Conservation (phyloP, 2,797 vertebrate genomes). For the Crax fasciolata region DNA sequence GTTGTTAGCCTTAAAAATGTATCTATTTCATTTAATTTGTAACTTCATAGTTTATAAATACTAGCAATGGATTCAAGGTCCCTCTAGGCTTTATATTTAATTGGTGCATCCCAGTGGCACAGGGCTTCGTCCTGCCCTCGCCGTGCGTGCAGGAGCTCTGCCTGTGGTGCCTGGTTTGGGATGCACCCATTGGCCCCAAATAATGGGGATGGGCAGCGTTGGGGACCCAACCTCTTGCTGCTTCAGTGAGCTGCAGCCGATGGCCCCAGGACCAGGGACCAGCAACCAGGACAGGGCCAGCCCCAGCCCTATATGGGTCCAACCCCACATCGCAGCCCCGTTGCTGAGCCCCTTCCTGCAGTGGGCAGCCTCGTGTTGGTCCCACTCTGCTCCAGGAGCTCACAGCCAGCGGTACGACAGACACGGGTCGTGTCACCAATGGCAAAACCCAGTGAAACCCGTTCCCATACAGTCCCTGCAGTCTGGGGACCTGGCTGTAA, state of each 20-base stretch:
- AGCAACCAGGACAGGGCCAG: not conserved
- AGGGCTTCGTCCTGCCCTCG: not conserved
- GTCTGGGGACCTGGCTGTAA: not conserved
- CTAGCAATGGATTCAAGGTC: not conserved
- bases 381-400: not conserved
- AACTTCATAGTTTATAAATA: not conserved
- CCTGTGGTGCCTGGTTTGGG: no score
- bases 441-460: not conserved
- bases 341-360: not conserved
- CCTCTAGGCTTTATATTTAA: fast-evolving
- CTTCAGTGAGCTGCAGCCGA: not conserved
- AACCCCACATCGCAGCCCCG: fast-evolving
- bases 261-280: not conserved
- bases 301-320: fast-evolving
- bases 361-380: not conserved
- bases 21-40: not conserved
- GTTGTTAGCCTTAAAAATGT: not conserved
- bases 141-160: fast-evolving
- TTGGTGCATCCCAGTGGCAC: not conserved
- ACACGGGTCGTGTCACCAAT: not conserved
- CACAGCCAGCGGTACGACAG: fast-evolving
- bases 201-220: not conserved
- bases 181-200: not conserved
- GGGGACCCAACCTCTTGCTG: not conserved
- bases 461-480: not conserved